Conservation (phyloP, 2,888 invertebrate species). For the Lasioglossum oenotherae region DNA sequence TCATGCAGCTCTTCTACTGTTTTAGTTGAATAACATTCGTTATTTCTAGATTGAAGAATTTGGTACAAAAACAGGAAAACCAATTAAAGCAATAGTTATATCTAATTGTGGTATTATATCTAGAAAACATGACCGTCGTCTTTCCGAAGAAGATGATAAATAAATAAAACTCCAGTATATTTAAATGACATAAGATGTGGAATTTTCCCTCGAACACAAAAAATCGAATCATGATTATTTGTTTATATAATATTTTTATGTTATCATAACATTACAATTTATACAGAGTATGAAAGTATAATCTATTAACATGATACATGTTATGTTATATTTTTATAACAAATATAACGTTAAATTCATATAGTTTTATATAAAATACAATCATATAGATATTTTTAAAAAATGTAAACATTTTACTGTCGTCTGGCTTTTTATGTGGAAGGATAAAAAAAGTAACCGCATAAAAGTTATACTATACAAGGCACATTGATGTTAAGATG, state of each 20-base stretch:
- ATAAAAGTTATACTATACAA: not conserved
- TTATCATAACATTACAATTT: constrained; percentile 4
- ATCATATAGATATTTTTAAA: not conserved
- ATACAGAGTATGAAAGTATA: not conserved
- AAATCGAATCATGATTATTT: not conserved
- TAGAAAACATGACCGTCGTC: constrained; percentile 13
- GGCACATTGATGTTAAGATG: constrained; percentile 25
- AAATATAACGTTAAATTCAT: not conserved
- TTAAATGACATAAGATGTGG: not conserved
- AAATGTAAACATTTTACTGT: not conserved
- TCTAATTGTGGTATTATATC: constrained; percentile 76
- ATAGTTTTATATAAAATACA: not conserved
- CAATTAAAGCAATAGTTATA: constrained; percentile 74
- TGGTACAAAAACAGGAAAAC: constrained; percentile 77
- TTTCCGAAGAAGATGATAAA: not conserved
- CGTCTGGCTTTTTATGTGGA: not conserved
- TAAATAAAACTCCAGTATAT: not conserved
- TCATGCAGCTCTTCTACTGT: not conserved
- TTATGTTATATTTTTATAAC: not conserved
- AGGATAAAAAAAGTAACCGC: not conserved
- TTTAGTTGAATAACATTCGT: not conserved
- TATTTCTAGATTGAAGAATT: constrained; percentile 74
- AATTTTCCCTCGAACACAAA: not conserved
- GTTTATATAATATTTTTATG: not conserved
- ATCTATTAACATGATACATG: constrained; percentile 11